Percentiles rank a stretch among this genome's conserved stretches.
Conservation (phyloP, 2,888 invertebrate species). For the Leptopilina myrica region DNA sequence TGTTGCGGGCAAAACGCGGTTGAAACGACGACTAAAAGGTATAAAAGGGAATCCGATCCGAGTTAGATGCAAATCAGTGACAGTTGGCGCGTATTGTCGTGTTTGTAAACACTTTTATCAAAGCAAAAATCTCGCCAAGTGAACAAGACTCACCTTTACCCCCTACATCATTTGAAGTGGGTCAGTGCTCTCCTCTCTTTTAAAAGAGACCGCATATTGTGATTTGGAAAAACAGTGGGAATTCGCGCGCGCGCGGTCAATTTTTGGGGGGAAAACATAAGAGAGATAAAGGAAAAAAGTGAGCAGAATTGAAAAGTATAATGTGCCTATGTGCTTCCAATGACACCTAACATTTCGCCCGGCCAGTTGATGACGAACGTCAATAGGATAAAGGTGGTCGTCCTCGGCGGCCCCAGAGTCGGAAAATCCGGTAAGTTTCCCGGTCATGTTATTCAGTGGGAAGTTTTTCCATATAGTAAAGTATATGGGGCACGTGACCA, state of each 20-base stretch:
- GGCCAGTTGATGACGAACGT: slow-evolving; percentile 83
- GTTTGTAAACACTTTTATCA: slow-evolving; percentile 41
- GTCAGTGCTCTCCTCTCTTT: slow-evolving; percentile 43
- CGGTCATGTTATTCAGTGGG: too few relatives aligned
- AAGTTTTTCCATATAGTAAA: too few relatives aligned
- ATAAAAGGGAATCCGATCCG: slow-evolving; percentile 38
- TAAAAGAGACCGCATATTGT: slow-evolving; percentile 39
- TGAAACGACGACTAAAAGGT: neutral
- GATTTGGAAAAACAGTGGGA: slow-evolving; percentile 26
- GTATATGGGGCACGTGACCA: too few relatives aligned
- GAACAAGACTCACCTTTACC: slow-evolving; percentile 34
- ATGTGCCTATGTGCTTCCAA: slow-evolving; percentile 53
- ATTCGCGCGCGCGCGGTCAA: neutral
- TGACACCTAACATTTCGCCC: slow-evolving; percentile 62
- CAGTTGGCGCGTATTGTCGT: slow-evolving; percentile 41
- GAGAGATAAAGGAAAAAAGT: slow-evolving; percentile 25
- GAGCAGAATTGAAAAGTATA: neutral
- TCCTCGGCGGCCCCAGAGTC: slow-evolving; percentile 86
- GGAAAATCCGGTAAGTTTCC: slow-evolving; percentile 86
- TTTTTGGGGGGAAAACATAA: slow-evolving; percentile 37
- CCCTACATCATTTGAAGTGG: slow-evolving; percentile 43
- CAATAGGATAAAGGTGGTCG: slow-evolving; percentile 88
- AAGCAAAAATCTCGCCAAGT: slow-evolving; percentile 33
- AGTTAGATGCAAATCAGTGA: slow-evolving; percentile 40
- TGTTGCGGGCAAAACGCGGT: neutral